Evolutionary conservation across 2,113 vertebrate genomes (phyloP).

Genomic region (Cephalopterus ornatus): DNA sequence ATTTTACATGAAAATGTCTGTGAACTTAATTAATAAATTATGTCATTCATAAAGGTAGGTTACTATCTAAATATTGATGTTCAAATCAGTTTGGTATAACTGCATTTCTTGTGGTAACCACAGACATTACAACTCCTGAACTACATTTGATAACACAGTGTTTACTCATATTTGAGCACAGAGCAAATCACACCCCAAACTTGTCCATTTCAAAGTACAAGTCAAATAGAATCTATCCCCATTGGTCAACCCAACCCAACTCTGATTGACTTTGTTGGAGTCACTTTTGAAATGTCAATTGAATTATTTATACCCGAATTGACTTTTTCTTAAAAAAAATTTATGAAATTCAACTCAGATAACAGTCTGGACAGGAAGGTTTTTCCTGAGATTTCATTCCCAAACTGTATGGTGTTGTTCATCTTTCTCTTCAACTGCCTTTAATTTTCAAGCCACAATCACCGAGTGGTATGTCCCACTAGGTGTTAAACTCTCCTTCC

Average conservation of each 20-base stretch:
- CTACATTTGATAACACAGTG: not conserved
- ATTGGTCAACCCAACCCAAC: not conserved
- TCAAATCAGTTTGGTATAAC: not conserved
- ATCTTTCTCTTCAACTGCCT: not conserved
- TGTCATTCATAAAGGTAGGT: not conserved
- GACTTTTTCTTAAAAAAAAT: not conserved
- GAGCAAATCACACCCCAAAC: not conserved
- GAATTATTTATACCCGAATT: not conserved
- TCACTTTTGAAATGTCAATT: rapidly evolving
- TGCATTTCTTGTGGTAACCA: not conserved
- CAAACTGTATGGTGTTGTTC: not conserved
- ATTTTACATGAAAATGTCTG: not conserved
- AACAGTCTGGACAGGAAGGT: too few relatives aligned
- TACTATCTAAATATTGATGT: not conserved
- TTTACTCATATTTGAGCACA: not conserved
- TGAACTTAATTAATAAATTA: not conserved
- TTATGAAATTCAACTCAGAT: not conserved
- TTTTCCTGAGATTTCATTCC: not conserved
- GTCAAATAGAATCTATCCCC: not conserved
- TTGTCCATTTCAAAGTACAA: not conserved
- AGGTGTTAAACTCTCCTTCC: not conserved
- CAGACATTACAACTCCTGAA: not conserved
- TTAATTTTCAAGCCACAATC: not conserved
- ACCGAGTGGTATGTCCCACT: not conserved
- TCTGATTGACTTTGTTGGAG: not conserved